Evolutionary conservation across 2,113 vertebrate genomes (phyloP), one percentile per base, ranked within the genome.

Genomic region (Anoplopoma fimbria): DNA sequence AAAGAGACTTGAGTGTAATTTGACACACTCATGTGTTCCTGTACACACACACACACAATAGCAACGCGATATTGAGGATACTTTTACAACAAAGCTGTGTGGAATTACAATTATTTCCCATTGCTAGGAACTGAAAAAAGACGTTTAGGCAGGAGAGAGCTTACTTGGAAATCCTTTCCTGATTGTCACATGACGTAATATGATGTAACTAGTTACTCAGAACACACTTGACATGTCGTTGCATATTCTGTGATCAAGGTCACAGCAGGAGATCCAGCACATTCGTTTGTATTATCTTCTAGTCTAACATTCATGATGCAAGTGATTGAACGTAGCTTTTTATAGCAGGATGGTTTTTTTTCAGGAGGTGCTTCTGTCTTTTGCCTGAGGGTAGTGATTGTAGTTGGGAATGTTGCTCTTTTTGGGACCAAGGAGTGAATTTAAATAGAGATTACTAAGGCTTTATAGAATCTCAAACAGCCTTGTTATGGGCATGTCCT

Each of bases 61-160:
- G 89, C 67, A 90, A 88, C 31, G 34, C 61, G 85, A 88, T 85
- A 89, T 79, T 33, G 4, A 75, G 84, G 85, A 77, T 93, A 68
- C 69, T 71, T 91, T 93, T 89, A 89, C 88, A 90, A 91, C 88
- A 87, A 81, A 71, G 84, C 82, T 81, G 90, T 91, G 90, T 93
- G 89, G 89, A 91, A 93, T 91, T 89, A 87, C 89, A 89, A 58
- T 68, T 70, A 87, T 90, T 88, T 89, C 63, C 55, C 45, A 67
- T 68, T 71, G 42, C 67, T 33, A 14, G 55, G 63, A 80, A 77
- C 31, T 58, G 25, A 72, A 67, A 71, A 57, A 73, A 67, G 80
- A 62, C 36, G 14, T 79, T 40, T 10, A 21, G 45, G 68, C 31
- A 65, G 60, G 69, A 64, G 8, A 21, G 47, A 68, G 38, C 34